Evolutionary conservation across 2,888 invertebrate genomes (phyloP).

Genomic region (Notodonta dromedarius): DNA sequence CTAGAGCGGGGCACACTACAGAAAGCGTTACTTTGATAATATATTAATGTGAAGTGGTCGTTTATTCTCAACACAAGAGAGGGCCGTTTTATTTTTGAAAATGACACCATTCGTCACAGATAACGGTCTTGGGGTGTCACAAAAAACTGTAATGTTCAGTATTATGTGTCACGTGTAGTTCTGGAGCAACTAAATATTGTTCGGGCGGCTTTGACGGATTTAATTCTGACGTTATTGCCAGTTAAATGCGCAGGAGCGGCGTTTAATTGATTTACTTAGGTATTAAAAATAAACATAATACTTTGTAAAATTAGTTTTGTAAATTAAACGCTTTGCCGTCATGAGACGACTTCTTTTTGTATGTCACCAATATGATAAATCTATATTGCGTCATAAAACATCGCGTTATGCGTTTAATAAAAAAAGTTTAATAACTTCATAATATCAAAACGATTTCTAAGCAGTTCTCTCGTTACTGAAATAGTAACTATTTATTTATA

Average conservation of each 20-base stretch:
- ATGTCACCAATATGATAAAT: no score
- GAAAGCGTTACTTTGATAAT: constrained; percentile 74
- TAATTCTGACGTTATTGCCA: constrained; percentile 59
- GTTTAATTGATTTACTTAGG: constrained; percentile 40
- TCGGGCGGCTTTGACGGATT: constrained; percentile 53
- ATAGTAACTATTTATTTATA: constrained; percentile 13
- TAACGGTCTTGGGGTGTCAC: constrained; percentile 67
- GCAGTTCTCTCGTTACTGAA: constrained; percentile 3
- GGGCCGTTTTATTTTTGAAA: constrained; percentile 80
- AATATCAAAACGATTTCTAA: constrained; percentile 14
- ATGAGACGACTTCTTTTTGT: no score
- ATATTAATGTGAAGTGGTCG: constrained; percentile 74
- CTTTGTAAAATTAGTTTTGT: background rate
- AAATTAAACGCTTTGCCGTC: background rate
- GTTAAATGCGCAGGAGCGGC: constrained; percentile 41
- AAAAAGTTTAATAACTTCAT: constrained; percentile 19
- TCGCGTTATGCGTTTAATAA: background rate
- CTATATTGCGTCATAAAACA: no score
- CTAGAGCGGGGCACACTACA: constrained; percentile 47
- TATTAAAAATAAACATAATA: background rate
- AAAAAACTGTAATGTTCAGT: constrained; percentile 66
- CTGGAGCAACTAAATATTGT: constrained; percentile 71
- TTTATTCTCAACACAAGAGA: constrained; percentile 67
- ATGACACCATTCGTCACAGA: constrained; percentile 80
- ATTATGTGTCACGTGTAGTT: constrained; percentile 68